A percentile compares a stretch with the other conserved stretches of the same genome.
phyloP scores from a whole-genome alignment of 2,797 vertebrate species.

The Gouania willdenowi region DNA sequence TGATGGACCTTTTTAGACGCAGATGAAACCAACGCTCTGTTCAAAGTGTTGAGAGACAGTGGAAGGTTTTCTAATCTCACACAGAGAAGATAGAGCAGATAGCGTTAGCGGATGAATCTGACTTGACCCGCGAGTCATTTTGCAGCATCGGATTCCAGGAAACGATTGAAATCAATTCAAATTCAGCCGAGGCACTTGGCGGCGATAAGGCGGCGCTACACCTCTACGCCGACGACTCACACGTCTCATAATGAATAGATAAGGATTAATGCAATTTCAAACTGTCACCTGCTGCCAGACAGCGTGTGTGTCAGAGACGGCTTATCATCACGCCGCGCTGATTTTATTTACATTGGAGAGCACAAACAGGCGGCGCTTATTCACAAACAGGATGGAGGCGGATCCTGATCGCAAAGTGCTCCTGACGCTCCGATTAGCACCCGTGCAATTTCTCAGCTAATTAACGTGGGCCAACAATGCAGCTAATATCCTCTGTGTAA shows the following conservation, averaged over 20 bases:
- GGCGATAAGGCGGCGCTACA: conserved; percentile 28
- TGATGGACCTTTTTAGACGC: conserved; percentile 62
- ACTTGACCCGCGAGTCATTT: conserved; percentile 62
- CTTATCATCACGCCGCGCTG: conserved; percentile 43
- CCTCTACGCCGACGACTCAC: conserved; percentile 22
- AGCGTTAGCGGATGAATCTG: conserved; percentile 55
- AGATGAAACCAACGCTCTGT: too few species aligned
- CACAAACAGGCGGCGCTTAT: conserved; percentile 22
- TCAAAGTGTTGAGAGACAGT: too few species aligned
- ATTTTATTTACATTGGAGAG: conserved; percentile 58
- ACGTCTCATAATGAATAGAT: conserved; percentile 61
- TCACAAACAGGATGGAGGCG: conserved; percentile 14
- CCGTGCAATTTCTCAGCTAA: conserved; percentile 44
- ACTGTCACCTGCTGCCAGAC: conserved; percentile 53
- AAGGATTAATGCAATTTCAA: conserved; percentile 63
- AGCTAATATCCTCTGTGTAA: conserved; percentile 42
- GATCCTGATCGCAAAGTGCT: conserved; percentile 5
- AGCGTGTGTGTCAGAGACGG: conserved; percentile 34
- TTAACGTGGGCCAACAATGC: conserved; percentile 58
- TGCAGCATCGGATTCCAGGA: too few species aligned
- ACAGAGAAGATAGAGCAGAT: conserved; percentile 63
- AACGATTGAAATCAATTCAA: conserved; percentile 59
- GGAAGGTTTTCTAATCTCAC: conserved; percentile 63
- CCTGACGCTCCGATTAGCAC: conserved; percentile 57
- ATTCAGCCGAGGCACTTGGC: conserved; percentile 23